Evolutionary conservation across 1,140 invertebrate species (phyloP).

Genomic region (Harpegnathos saltator): DNA sequence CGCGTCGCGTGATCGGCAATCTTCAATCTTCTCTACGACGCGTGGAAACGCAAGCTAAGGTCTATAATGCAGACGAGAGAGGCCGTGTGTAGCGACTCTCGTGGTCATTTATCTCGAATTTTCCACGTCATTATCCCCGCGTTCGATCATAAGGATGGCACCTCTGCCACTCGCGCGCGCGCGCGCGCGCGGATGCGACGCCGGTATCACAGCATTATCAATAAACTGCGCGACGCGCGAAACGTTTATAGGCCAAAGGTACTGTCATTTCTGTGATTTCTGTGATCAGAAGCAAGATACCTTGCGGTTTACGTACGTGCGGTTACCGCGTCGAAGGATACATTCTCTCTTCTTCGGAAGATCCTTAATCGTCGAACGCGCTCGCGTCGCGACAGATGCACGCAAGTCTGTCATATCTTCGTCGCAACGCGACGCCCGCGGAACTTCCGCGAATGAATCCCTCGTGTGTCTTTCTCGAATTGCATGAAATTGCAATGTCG

Average conservation of each 20-base stretch:
- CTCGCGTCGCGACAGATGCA: too few relatives aligned
- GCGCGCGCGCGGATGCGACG: too few relatives aligned
- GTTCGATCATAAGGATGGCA: slow-evolving; percentile 45
- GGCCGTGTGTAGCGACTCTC: slow-evolving; percentile 8
- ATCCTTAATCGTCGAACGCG: too few relatives aligned
- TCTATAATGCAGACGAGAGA: slow-evolving; percentile 53
- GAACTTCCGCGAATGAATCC: too few relatives aligned
- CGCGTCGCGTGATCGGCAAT: slow-evolving; percentile 52
- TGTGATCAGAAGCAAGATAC: too few relatives aligned
- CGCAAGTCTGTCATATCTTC: too few relatives aligned
- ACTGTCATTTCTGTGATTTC: neutral
- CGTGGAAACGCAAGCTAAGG: slow-evolving; percentile 4
- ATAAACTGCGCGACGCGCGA: slow-evolving; percentile 7
- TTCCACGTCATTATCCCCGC: slow-evolving; percentile 57
- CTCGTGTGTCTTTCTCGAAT: too few relatives aligned
- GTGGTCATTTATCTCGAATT: slow-evolving; percentile 59
- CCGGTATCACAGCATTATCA: slow-evolving; percentile 50
- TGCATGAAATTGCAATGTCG: too few relatives aligned
- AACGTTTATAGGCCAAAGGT: neutral
- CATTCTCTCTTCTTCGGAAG: neutral
- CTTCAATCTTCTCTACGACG: slow-evolving; percentile 57
- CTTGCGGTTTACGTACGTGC: neutral
- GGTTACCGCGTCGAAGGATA: neutral
- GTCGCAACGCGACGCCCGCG: too few relatives aligned
- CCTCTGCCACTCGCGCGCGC: too few relatives aligned